Evolutionary conservation across 2,113 vertebrate species (phyloP).

Genomic region (Actenoides hombroni): DNA sequence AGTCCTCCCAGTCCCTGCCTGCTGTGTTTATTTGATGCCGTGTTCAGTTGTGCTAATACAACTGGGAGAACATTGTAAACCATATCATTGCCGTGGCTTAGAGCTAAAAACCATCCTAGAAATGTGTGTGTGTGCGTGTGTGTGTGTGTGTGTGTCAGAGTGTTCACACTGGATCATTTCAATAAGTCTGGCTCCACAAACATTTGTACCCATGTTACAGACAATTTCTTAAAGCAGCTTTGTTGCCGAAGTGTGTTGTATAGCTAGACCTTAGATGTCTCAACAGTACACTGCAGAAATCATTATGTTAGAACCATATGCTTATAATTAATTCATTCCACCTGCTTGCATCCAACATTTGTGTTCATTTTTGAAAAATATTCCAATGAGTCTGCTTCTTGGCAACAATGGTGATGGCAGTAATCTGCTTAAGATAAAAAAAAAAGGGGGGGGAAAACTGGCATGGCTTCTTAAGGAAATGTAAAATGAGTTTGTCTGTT

Average conservation of each 20-base stretch:
- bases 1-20: background rate
- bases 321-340: slow-evolving; percentile 47
- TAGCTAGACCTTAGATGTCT: slow-evolving; percentile 1
- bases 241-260: background rate
- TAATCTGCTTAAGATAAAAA: background rate
- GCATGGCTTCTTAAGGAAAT: background rate
- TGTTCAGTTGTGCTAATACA: background rate
- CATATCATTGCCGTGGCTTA: background rate
- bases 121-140: background rate
- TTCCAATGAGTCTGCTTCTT: slow-evolving; percentile 21
- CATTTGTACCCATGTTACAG: background rate
- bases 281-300: background rate
- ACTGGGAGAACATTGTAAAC: background rate
- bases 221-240: background rate
- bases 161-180: background rate
- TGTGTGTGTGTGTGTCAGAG: background rate
- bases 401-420: background rate
- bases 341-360: slow-evolving; percentile 40
- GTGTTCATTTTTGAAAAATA: slow-evolving; percentile 35
- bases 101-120: background rate
- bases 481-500: background rate
- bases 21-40: rapidly evolving
- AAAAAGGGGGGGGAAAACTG: background rate
- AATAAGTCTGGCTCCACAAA: background rate
- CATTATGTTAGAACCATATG: background rate